Conservation (phyloP, 2,797 vertebrate genomes). For the Eleutherodactylus coqui region DNA sequence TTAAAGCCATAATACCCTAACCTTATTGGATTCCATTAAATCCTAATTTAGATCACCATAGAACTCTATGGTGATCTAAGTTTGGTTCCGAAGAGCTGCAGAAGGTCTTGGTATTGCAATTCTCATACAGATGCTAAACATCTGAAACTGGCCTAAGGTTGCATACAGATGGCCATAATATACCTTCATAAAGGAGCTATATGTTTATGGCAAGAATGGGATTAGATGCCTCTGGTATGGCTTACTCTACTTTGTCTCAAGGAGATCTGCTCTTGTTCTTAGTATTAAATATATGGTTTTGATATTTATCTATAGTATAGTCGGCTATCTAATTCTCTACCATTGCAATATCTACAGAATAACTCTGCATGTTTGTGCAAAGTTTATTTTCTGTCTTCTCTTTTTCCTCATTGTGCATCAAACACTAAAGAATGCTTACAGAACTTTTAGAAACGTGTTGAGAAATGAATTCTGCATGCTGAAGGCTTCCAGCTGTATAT, state of each 20-base stretch:
- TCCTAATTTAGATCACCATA: background rate
- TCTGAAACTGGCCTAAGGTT: background rate
- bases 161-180: background rate
- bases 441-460: slow-evolving; percentile 32
- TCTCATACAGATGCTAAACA: too few species aligned
- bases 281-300: too few species aligned
- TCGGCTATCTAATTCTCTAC: background rate
- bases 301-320: too few species aligned
- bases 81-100: background rate
- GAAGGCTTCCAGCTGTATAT: slow-evolving; percentile 45
- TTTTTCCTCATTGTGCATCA: background rate
- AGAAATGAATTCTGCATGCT: slow-evolving; percentile 36
- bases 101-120: background rate
- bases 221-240: background rate
- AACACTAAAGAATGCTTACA: slow-evolving; percentile 35
- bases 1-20: too few species aligned
- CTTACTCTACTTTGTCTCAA: too few species aligned
- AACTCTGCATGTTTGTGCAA: background rate
- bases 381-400: slow-evolving; percentile 13
- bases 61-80: background rate
- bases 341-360: background rate
- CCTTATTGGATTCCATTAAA: too few species aligned
- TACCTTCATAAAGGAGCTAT: background rate
- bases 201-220: background rate
- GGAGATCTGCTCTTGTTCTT: too few species aligned